phyloP scores from a whole-genome alignment of 2,797 vertebrate genomes.

The Malacoraja senta region DNA sequence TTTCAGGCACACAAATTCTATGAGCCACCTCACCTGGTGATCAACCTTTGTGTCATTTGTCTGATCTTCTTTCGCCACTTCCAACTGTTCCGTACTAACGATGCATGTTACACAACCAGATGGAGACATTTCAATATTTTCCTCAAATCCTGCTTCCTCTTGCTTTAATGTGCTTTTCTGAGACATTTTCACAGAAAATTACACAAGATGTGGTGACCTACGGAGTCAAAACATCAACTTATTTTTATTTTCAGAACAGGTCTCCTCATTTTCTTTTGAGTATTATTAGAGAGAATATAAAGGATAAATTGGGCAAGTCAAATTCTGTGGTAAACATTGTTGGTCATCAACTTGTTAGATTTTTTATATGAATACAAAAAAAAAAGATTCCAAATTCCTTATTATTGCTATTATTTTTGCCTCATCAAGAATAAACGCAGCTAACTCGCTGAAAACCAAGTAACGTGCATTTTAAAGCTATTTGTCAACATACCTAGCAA shows the following conservation, averaged over 20 bases:
- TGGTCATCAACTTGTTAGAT: slow-evolving; percentile 49
- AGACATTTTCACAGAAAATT: slow-evolving; percentile 70
- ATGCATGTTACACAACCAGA: slow-evolving; percentile 55
- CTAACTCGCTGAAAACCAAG: slow-evolving; percentile 44
- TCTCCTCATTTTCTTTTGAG: slow-evolving; percentile 39
- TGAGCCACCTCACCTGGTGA: slow-evolving; percentile 8
- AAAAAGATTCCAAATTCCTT: slow-evolving; percentile 43
- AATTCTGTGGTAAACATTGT: slow-evolving; percentile 43
- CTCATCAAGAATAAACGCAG: slow-evolving; percentile 41
- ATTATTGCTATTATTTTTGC: slow-evolving; percentile 39
- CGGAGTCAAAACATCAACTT: slow-evolving; percentile 49
- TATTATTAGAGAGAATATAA: slow-evolving; percentile 41
- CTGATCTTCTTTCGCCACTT: slow-evolving; percentile 56
- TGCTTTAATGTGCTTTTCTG: slow-evolving; percentile 62
- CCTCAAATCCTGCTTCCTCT: slow-evolving; percentile 55
- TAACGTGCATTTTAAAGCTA: slow-evolving; percentile 42
- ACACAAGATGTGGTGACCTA: slow-evolving; percentile 57
- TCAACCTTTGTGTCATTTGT: slow-evolving; percentile 45
- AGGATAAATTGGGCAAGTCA: slow-evolving; percentile 48
- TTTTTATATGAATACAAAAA: slow-evolving; percentile 50
- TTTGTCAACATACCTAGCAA: slow-evolving; percentile 51
- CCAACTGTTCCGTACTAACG: slow-evolving; percentile 59
- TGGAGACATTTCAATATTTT: slow-evolving; percentile 48
- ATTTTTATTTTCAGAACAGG: slow-evolving; percentile 16
- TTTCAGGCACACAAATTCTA: background rate